phyloP scores from a whole-genome alignment of 2,888 invertebrate genomes.

The Elysia crispata region DNA sequence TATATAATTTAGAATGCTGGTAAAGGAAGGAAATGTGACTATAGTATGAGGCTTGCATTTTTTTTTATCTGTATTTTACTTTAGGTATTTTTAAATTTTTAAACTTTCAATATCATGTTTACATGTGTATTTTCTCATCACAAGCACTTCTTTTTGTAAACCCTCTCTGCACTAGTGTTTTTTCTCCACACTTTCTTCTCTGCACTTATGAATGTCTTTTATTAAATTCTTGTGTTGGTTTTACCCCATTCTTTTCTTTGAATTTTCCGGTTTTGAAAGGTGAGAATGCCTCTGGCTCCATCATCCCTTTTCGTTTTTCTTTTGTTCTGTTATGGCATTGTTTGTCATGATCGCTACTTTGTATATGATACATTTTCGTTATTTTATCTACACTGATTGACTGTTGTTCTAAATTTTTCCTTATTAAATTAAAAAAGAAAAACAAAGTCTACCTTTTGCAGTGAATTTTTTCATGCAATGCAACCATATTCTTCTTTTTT shows the following conservation, averaged over 20 bases:
- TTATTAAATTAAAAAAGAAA: conserved; percentile 42
- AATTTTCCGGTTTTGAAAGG: conserved; percentile 13
- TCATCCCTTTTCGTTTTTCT: conserved; percentile 31
- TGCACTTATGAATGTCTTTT: conserved; percentile 38
- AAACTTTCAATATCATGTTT: no score
- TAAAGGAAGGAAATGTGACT: no score
- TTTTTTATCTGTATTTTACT: no score
- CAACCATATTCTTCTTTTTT: no score
- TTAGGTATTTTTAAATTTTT: no score
- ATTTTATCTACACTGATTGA: conserved; percentile 49
- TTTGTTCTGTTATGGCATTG: conserved; percentile 33
- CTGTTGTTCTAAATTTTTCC: conserved; percentile 47
- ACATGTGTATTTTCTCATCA: no score
- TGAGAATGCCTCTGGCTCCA: conserved; percentile 29
- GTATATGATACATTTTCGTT: conserved; percentile 48
- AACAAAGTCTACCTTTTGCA: no score
- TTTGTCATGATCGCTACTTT: conserved; percentile 45
- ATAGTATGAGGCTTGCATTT: no score
- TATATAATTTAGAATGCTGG: no score
- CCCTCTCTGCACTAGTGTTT: background rate
- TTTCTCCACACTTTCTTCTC: conserved; percentile 9
- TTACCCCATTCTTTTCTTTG: background rate
- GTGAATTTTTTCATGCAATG: no score
- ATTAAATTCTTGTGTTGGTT: background rate
- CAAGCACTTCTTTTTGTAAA: no score